These are phyloP conservation scores for Drosophila tsacasi DNA, from an alignment of 1,140 invertebrate genomes.

Conservation along the genomic window DNA sequence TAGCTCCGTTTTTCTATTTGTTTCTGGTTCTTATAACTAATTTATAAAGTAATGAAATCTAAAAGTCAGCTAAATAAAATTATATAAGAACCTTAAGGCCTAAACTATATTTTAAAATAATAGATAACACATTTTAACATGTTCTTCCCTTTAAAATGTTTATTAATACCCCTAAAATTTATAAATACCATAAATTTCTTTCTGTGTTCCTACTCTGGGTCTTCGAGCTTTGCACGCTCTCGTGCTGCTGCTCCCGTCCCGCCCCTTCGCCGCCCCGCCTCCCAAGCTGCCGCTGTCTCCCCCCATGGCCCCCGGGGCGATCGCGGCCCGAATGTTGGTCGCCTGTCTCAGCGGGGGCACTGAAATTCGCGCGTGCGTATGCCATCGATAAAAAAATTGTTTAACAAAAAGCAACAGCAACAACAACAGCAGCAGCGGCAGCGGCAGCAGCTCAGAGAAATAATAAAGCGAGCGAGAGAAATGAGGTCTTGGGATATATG, in stretches of 20 bases:
- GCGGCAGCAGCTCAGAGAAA: conserved; percentile 47
- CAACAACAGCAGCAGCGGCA: conserved; percentile 29
- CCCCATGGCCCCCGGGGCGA: conserved; percentile 32
- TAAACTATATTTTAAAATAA: too few species aligned
- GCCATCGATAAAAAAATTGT: conserved; percentile 82
- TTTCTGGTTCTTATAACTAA: too few species aligned
- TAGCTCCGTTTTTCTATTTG: too few species aligned
- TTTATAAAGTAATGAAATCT: too few species aligned
- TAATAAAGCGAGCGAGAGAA: conserved; percentile 68
- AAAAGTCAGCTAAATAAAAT: too few species aligned
- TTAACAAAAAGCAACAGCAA: conserved; percentile 67
- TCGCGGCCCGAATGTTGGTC: conserved; percentile 65
- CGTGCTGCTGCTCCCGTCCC: conserved; percentile 60
- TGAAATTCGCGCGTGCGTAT: conserved; percentile 83
- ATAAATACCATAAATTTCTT: background rate
- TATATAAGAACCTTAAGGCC: too few species aligned
- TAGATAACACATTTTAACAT: too few species aligned
- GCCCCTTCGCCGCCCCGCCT: background rate
- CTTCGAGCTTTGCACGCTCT: conserved; percentile 76
- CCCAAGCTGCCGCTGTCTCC: background rate
- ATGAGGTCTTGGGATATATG: conserved; percentile 67
- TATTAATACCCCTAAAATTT: background rate
- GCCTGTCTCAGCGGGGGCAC: conserved; percentile 69
- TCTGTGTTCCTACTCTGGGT: conserved; percentile 59
- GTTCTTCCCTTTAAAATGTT: background rate